Evolutionary conservation across 2,113 vertebrate species (phyloP).

Genomic region (Calonectris borealis): DNA sequence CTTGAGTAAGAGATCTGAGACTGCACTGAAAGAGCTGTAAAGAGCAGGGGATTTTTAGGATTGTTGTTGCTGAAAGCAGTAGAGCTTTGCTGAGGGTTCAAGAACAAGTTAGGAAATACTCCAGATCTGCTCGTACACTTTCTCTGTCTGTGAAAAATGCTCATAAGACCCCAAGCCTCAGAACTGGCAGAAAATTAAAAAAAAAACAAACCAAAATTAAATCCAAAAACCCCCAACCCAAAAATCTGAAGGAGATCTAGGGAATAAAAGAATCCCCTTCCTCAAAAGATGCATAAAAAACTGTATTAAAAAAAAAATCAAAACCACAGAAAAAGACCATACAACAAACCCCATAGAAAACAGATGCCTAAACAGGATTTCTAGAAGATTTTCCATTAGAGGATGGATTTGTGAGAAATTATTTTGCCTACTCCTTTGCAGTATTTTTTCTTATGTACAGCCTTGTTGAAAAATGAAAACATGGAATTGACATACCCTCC

Average conservation of each 20-base stretch:
- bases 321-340: not conserved
- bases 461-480: not conserved
- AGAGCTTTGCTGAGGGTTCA: not conserved
- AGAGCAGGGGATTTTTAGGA: not conserved
- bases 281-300: not conserved
- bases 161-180: not conserved
- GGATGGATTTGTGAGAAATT: not conserved
- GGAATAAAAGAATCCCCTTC: not conserved
- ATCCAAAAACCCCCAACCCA: not conserved
- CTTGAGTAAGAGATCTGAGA: not conserved
- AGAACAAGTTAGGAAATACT: not conserved
- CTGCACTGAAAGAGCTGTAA: not conserved
- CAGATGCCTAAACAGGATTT: not conserved
- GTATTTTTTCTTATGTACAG: not conserved
- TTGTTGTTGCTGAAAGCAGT: not conserved
- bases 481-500: not conserved
- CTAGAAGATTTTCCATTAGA: not conserved
- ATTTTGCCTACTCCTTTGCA: not conserved
- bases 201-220: not conserved
- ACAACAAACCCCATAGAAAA: not conserved
- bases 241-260: not conserved
- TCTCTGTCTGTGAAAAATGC: not conserved
- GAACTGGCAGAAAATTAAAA: not conserved
- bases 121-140: not conserved
- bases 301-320: not conserved